phyloP scores from a whole-genome alignment of 2,797 vertebrate genomes.

The Cirrhinus mrigala region DNA sequence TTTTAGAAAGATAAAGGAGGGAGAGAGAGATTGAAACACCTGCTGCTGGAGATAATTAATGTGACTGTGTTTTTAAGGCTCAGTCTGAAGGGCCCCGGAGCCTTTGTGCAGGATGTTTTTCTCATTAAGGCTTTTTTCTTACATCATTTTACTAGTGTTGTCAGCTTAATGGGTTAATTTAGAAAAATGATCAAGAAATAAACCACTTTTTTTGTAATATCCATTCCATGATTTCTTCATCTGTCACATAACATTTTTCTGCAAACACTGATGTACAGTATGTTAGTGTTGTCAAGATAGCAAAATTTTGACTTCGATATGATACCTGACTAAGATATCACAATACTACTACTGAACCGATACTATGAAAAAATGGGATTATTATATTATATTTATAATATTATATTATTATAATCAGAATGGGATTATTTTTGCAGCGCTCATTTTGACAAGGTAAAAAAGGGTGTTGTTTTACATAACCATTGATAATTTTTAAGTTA shows the following conservation, averaged over 20 bases:
- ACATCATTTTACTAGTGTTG: not conserved
- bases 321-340: no score
- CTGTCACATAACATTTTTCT: not conserved
- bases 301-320: no score
- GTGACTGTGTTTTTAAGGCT: slow-evolving; percentile 35
- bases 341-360: no score
- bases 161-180: not conserved
- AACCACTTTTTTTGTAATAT: not conserved
- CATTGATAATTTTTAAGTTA: no score
- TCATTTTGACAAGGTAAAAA: no score
- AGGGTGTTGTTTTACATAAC: no score
- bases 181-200: not conserved
- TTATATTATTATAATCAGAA: no score
- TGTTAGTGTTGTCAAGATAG: no score
- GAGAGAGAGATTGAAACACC: slow-evolving; percentile 10
- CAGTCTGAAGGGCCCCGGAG: slow-evolving; percentile 24
- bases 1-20: slow-evolving; percentile 8
- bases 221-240: not conserved
- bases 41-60: not conserved
- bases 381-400: no score
- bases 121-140: not conserved
- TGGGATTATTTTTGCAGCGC: no score
- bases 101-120: slow-evolving; percentile 8
- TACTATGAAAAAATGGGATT: no score
- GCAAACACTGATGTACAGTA: not conserved